Evolutionary conservation across 2,113 vertebrate genomes (phyloP).

Genomic region (Typhlomys cinereus): DNA sequence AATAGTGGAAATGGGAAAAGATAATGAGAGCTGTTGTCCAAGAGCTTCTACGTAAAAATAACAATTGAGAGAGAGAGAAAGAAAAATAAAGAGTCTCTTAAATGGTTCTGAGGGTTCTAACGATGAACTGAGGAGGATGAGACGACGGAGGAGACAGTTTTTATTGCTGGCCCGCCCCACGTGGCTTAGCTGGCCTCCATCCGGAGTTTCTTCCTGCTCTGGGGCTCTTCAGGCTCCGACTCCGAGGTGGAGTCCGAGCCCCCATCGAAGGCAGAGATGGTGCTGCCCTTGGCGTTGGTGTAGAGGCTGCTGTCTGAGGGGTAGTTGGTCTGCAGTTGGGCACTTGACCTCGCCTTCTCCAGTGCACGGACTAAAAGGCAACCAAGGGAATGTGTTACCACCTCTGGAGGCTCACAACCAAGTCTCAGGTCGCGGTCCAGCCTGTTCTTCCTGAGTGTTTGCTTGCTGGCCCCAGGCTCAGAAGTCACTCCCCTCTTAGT

Average conservation of each 20-base stretch:
- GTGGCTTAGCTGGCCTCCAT: constrained; percentile 94
- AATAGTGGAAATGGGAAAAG: constrained; percentile 61
- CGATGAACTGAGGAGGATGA: constrained; percentile 77
- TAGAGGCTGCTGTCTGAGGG: constrained; percentile 95
- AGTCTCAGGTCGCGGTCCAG: constrained; percentile 71
- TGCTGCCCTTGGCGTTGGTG: constrained; percentile 96
- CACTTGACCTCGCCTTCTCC: constrained; percentile 95
- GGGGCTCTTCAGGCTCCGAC: constrained; percentile 93
- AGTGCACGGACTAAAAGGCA: constrained; percentile 92
- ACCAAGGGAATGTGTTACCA: constrained; percentile 55
- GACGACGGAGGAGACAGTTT: constrained; percentile 80
- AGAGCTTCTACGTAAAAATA: constrained; percentile 84
- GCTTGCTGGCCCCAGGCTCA: constrained; percentile 61
- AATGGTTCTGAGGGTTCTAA: constrained; percentile 79
- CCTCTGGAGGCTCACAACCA: constrained; percentile 6
- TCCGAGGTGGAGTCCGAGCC: constrained; percentile 97
- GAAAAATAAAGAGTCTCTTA: constrained; percentile 83
- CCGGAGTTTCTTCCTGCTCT: constrained; percentile 95
- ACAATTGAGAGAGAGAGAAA: constrained; percentile 72
- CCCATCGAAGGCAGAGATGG: constrained; percentile 96
- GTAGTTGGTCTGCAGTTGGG: constrained; percentile 93
- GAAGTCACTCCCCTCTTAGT: constrained; percentile 55
- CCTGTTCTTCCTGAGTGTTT: constrained; percentile 77
- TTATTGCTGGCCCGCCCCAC: constrained; percentile 82
- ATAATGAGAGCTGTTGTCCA: constrained; percentile 84